Base-by-base conservation (phyloP, 1,140 invertebrate genomes). In the Anoplophora glabripennis region DNA sequence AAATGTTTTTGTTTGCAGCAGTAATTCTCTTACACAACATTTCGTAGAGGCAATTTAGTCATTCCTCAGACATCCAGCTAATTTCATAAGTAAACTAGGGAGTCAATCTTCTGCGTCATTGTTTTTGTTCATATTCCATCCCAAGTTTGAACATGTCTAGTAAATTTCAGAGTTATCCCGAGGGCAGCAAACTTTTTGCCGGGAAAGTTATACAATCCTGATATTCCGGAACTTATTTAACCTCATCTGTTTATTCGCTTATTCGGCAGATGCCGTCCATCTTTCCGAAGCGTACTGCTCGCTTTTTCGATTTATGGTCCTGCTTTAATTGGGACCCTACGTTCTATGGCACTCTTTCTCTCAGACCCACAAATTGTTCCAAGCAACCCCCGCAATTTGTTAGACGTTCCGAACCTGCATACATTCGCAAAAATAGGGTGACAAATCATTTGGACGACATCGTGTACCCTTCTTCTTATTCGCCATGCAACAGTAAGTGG, bases 401-500 rank as follows among this genome's bases (percentile, higher is more conserved):
- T 52, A 52, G 15, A 17, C 28, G 14, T 35, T 21, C 41, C 53
- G 44, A 55, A 48, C 48, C 42, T 55, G 54, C 45, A 66, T 49
- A 28, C 58, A 28, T 47, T 38, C 18, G 15, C 63, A 66, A 67
- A 68, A 66, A 69, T 67, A 46, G 59, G 61, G 64, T 65, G 67
- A 69, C 67, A 69, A 63, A 69, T 69, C 65, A 61, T 49, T 65
- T 59, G 62, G 64, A 61, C 61, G 49, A 47, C 52, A 40, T 18
- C 28, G 37, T 33, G 42, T 62, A 56, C 44, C 33, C 17, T 38
- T 59, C 61, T 54, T 59, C 59, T 62, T 62, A 49, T 55, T 44
- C 61, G 63, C 65, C 59, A 61, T 67, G 67, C 67, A 69, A 67
- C 67, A 67, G 63, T 67, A 66, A 68, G 67, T 64, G 60, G 63